Percentiles rank a stretch among this genome's conserved stretches.
These are phyloP conservation scores for Papilio polyxenes DNA, from an alignment of 1,140 invertebrate genomes.

Conservation along the genomic window DNA sequence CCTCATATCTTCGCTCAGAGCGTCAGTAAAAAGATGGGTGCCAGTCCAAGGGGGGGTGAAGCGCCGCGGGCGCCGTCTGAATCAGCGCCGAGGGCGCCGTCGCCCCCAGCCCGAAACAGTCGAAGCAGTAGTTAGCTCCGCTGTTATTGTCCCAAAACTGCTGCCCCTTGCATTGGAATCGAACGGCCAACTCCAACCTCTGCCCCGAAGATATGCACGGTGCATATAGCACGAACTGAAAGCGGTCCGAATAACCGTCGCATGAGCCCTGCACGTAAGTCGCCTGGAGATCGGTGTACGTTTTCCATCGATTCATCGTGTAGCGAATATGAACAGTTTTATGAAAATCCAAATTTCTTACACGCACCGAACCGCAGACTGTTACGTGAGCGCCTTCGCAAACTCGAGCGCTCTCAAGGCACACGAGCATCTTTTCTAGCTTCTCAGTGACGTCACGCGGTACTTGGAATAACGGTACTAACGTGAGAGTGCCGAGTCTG, in stretches of 20 bases:
- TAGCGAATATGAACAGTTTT: conserved; percentile 95
- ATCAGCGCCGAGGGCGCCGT: conserved; percentile 45
- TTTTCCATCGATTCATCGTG: conserved; percentile 92
- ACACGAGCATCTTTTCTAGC: conserved; percentile 89
- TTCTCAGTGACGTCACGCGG: conserved; percentile 89
- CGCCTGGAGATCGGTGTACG: conserved; percentile 90
- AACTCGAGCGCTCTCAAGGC: conserved; percentile 91
- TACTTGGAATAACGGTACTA: conserved; percentile 90
- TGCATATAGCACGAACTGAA: conserved; percentile 88
- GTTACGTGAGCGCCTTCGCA: conserved; percentile 86
- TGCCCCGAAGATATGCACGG: conserved; percentile 87
- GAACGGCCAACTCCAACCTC: conserved; percentile 89
- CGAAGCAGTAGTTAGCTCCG: conserved; percentile 92
- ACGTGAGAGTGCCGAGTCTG: conserved; percentile 77
- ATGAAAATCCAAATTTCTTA: conserved; percentile 94
- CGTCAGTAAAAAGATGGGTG: conserved; percentile 78
- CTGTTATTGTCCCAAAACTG: conserved; percentile 96
- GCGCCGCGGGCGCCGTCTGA: conserved; percentile 50
- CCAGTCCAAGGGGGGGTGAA: conserved; percentile 74
- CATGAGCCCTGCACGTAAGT: conserved; percentile 93
- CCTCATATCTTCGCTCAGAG: conserved; percentile 36
- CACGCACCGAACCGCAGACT: conserved; percentile 93
- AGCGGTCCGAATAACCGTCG: conserved; percentile 96
- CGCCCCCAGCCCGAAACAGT: conserved; percentile 84
- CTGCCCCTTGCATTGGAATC: conserved; percentile 90